These are phyloP conservation scores for Luidia sarsii DNA, from an alignment of 53 echinoderm and acorn worm species.

Conservation along the genomic window DNA sequence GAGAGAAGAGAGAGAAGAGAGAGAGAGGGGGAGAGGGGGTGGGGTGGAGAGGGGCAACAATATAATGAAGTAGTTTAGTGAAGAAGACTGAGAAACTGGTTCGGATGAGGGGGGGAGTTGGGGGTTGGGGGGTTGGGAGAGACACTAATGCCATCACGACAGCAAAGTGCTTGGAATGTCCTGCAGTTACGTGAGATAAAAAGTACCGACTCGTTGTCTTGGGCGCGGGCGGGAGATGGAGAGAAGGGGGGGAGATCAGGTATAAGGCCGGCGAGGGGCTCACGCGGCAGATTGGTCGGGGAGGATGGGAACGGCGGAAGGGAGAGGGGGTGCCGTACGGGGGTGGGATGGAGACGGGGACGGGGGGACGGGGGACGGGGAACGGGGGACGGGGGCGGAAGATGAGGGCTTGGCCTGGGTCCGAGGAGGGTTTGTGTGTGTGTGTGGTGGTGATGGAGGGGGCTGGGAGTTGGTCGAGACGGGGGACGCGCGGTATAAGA, in stretches of 20 bases:
- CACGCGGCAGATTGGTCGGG: no score
- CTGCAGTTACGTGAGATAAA: constrained; percentile 29
- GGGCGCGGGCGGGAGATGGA: no score
- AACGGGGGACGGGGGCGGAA: not conserved
- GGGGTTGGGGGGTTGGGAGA: constrained; percentile 22
- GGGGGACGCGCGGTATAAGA: no score
- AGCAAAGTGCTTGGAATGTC: constrained; percentile 49
- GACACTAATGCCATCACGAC: constrained; percentile 50
- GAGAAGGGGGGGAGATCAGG: no score
- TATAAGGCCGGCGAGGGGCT: no score
- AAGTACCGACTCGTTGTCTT: constrained; percentile 17
- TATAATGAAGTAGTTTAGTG: constrained; percentile 1
- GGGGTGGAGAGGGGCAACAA: constrained; percentile 14
- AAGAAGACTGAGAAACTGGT: constrained; percentile 19
- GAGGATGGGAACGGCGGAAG: not conserved
- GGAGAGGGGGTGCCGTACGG: constrained; percentile 18
- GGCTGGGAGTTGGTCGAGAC: no score
- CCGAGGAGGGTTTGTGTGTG: no score
- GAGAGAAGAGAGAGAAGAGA: constrained; percentile 18
- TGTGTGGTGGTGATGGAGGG: no score
- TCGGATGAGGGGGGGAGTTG: not conserved
- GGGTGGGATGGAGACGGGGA: not conserved
- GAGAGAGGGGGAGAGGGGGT: not conserved
- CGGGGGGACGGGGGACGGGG: not conserved
- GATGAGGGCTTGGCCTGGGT: no score